Conservation (phyloP, 1,140 invertebrate species). For the Tetramorium parvispinum region DNA sequence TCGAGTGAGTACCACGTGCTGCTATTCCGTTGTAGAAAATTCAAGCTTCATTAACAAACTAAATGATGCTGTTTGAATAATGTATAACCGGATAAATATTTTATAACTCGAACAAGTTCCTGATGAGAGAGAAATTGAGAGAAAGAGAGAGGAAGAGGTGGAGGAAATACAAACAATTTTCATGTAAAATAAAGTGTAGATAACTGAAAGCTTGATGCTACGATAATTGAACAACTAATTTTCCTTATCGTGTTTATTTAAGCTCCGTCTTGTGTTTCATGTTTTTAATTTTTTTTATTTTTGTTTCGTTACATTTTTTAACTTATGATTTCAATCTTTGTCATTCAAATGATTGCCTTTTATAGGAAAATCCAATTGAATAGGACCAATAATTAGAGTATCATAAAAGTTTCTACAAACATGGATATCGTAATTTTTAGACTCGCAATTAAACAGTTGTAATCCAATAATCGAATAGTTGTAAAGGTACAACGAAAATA, state of each 20-base stretch:
- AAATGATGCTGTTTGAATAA: constrained; percentile 48
- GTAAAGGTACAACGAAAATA: neutral
- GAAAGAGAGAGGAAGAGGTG: neutral
- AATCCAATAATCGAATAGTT: neutral
- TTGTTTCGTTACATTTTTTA: neutral
- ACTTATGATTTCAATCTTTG: neutral
- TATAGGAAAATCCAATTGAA: neutral
- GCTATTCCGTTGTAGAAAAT: constrained; percentile 43
- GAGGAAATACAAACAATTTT: constrained; percentile 32
- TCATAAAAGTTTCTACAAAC: too few relatives aligned
- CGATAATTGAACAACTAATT: constrained; percentile 9
- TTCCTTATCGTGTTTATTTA: constrained; percentile 12
- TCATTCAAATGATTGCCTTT: neutral
- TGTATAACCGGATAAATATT: constrained; percentile 55
- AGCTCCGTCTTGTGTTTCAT: neutral
- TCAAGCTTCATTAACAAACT: constrained; percentile 53
- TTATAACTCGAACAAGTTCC: constrained; percentile 40
- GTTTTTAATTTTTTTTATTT: neutral
- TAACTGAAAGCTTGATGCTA: neutral
- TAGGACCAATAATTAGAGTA: too few relatives aligned
- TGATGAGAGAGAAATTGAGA: neutral
- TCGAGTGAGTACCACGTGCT: constrained; percentile 9
- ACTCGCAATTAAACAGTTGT: too few relatives aligned
- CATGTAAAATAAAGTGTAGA: constrained; percentile 3
- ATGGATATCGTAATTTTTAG: too few relatives aligned